Evolutionary conservation across 1,140 invertebrate genomes (phyloP), one percentile per base, ranked within the genome.

Genomic region (Drosophila lowei): DNA sequence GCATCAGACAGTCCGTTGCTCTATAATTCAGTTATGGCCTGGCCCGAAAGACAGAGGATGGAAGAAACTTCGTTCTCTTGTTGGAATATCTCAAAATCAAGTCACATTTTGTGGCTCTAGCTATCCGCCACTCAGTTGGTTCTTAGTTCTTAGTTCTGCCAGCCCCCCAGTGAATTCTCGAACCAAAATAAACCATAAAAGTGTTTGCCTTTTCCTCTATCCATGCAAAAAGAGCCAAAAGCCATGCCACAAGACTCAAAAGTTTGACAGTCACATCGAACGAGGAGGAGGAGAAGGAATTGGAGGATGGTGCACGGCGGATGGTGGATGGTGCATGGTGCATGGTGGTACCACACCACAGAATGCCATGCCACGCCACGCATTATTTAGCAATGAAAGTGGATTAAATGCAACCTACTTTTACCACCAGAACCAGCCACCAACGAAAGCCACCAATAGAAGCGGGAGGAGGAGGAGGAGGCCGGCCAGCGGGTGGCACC

Each of bases 301-400:
- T 47, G 13, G 67, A 44, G 58, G 28, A 54, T 46, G 49, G 55
- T 44, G 43, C 23, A 62, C 41, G 13, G 67, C n/a, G n/a, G n/a
- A n/a, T n/a, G n/a, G n/a, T 44, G 58, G 34, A 54, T 46, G 49
- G 55, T 44, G 53, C n/a, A n/a, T n/a, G n/a, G n/a, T 44, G 58
- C 28, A 54, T 46, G 49, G 55, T 44, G 53, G n/a, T n/a, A n/a
- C n/a, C n/a, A n/a, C n/a, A n/a, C n/a, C n/a, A n/a, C n/a, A n/a
- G n/a, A n/a, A n/a, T 25, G 61, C 70, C 16, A 38, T 48, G 57
- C 60, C 72, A 76, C 64, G 76, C 62, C 79, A 76, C 80, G 72
- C 72, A 75, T 75, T 75, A 75, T 75, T 75, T 61, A 85, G 77
- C 80, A 79, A 85, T 86, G 81, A 77, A 86, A 80, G 77, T 86